Evolutionary conservation across 2,888 invertebrate species (phyloP), one percentile per base, ranked within the genome.

Genomic region (Platycheirus rosarum): DNA sequence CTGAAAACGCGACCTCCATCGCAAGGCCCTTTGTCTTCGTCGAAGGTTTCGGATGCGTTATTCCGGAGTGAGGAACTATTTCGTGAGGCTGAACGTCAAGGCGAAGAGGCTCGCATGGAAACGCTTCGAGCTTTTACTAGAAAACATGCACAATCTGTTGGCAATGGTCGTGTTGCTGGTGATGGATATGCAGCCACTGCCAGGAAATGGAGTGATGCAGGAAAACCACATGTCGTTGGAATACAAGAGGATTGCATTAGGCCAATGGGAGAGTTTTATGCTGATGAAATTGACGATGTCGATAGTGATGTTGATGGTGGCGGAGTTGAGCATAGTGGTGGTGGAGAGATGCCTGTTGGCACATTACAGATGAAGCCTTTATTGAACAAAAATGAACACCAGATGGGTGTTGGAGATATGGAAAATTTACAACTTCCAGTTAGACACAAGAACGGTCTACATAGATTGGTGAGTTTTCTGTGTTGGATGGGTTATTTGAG

Each of bases 241-340:
- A 57, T 55, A 77, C 77, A 77, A 46, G 71, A 65, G 46, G 76
- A 70, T 55, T 49, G 37, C 55, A 71, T 77, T 57, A 77, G 77
- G 42, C 65, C 70, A 9, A 23, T 13, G 55, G 51, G 23, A 16
- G 51, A 57, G 3, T 62, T 65, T 20, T 48, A 57, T 51, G 32
- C 11, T 32, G 69, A 70, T 48, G 69, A 51, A 57, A 57, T 57
- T 42, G 69, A n/a, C 46, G 48, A 63, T 40, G 26, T 14, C 16
- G 70, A 55, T 48, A 46, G 8, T 46, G 69, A 75, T 62, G 74
- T 18, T 60, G 26, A 29, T 18, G 42, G 42, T 8, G 14, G 9
- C 13, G 13, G 6, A 6, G 57, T 23, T 57, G 26, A n/a, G 23
- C n/a, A n/a, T n/a, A n/a, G n/a, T n/a, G n/a, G n/a, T n/a, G n/a